phyloP scores from a whole-genome alignment of 2,888 invertebrate species.

The Silvanus unidentatus region DNA sequence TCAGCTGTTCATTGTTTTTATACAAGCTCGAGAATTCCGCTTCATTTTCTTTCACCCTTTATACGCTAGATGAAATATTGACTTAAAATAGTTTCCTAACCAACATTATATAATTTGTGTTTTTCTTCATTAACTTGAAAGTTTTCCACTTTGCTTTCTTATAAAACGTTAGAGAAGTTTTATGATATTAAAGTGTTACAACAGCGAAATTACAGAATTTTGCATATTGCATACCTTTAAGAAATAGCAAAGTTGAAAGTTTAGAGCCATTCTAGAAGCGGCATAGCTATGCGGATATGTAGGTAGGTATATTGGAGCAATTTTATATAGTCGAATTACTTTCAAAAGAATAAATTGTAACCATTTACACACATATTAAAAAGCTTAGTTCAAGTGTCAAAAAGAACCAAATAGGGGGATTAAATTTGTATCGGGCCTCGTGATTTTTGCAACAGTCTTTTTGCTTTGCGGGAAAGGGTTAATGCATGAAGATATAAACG shows the following conservation, averaged over 20 bases:
- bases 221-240: constrained; percentile 6
- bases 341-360: neutral
- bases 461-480: too few relatives aligned
- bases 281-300: too few relatives aligned
- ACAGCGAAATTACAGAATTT: constrained; percentile 9
- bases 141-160: constrained; percentile 8
- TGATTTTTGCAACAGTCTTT: too few relatives aligned
- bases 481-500: too few relatives aligned
- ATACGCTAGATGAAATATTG: constrained; percentile 8
- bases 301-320: neutral
- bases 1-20: constrained; percentile 7
- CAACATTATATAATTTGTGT: constrained; percentile 11
- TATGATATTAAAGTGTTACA: constrained; percentile 10
- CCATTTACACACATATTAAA: neutral
- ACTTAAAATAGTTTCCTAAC: constrained; percentile 7
- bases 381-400: too few relatives aligned
- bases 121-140: constrained; percentile 11
- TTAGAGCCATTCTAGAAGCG: too few relatives aligned
- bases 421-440: too few relatives aligned
- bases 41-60: constrained; percentile 2
- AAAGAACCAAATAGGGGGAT: too few relatives aligned
- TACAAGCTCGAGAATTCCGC: neutral
- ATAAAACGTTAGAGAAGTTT: constrained; percentile 7
- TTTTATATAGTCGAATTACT: neutral
- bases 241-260: too few relatives aligned